phyloP scores from a whole-genome alignment of 2,113 vertebrate species.

The Anolis carolinensis region DNA sequence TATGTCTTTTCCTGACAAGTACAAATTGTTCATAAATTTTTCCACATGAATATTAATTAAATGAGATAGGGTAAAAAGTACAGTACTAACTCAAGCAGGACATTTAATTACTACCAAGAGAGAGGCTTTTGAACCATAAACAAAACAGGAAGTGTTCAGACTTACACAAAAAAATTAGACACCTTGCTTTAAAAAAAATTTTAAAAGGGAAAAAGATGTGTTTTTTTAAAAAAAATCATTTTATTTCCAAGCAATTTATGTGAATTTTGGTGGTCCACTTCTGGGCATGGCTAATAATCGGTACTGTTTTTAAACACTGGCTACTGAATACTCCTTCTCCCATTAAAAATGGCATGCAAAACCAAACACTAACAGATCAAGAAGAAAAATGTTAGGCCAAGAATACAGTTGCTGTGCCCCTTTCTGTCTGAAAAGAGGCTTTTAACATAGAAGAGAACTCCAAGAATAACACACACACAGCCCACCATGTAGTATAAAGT shows the following conservation, averaged over 20 bases:
- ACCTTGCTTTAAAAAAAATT: conserved; percentile 39
- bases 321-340: neutral
- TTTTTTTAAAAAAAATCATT: conserved; percentile 2
- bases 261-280: neutral
- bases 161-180: conserved; percentile 36
- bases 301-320: neutral
- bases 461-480: neutral
- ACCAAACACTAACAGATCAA: neutral
- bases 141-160: conserved; percentile 47
- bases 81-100: conserved; percentile 66
- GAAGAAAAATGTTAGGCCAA: neutral
- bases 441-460: neutral
- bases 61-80: conserved; percentile 56
- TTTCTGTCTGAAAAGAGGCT: neutral
- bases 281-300: neutral
- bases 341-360: neutral
- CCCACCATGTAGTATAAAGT: neutral
- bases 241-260: neutral
- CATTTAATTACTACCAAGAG: conserved; percentile 60
- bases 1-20: conserved; percentile 58
- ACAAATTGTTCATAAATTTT: conserved; percentile 56
- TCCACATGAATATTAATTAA: conserved; percentile 61
- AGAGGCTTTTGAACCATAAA: conserved; percentile 51
- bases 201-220: too few relatives aligned
- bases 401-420: neutral